Conservation (phyloP, 1,140 invertebrate species). For the Papilio polyxenes region DNA sequence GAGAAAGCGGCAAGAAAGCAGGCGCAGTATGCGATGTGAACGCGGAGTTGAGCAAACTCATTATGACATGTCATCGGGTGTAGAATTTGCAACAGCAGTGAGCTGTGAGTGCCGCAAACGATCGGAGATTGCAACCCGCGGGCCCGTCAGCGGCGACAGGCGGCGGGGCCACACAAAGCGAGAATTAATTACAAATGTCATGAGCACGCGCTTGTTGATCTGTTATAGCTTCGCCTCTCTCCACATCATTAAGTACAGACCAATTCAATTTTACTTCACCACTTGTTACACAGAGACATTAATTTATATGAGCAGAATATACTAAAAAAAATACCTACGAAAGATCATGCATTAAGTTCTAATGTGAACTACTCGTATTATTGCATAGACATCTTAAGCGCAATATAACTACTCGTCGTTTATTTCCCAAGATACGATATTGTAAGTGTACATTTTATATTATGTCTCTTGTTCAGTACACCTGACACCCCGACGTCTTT, state of each 20-base stretch:
- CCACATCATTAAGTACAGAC: neutral
- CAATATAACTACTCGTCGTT: neutral
- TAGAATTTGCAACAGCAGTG: slow-evolving; percentile 31
- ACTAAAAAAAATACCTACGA: too few relatives aligned
- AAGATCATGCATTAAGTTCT: too few relatives aligned
- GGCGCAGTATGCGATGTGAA: neutral
- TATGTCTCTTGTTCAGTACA: neutral
- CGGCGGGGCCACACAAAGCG: neutral
- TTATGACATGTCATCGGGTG: slow-evolving; percentile 18
- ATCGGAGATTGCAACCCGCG: slow-evolving; percentile 22
- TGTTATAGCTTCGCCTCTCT: slow-evolving; percentile 1
- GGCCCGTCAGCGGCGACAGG: neutral
- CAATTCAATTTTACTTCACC: neutral
- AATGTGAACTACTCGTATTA: too few relatives aligned
- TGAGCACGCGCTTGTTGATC: neutral
- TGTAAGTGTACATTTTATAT: slow-evolving; percentile 7
- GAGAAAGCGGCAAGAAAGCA: neutral
- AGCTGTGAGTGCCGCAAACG: slow-evolving; percentile 4
- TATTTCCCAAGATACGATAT: slow-evolving; percentile 14
- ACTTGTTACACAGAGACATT: too few relatives aligned
- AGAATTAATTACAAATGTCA: slow-evolving; percentile 21
- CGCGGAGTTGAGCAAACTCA: neutral
- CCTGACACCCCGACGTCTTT: slow-evolving; percentile 22
- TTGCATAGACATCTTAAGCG: too few relatives aligned
- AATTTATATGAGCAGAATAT: too few relatives aligned